phyloP scores from a whole-genome alignment of 64 coral and sea anemone genomes.

The Stichodactyla mertensii region DNA sequence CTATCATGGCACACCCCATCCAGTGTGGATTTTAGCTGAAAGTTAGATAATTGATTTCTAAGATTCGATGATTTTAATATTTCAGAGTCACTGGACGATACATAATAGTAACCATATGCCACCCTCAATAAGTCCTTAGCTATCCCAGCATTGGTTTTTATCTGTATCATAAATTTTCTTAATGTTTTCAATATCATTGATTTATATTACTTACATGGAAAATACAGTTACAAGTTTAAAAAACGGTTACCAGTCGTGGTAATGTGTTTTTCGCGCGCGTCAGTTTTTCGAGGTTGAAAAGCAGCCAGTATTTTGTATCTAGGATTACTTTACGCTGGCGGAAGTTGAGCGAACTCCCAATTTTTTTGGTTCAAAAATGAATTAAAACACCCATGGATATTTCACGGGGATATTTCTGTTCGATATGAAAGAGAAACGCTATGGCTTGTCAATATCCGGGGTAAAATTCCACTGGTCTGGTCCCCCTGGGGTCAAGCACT shows the following conservation, averaged over 20 bases:
- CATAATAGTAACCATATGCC: too few species aligned
- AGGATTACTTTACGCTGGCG: too few species aligned
- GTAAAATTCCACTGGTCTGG: not conserved
- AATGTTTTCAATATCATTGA: not conserved
- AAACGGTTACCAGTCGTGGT: too few species aligned
- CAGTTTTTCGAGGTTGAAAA: too few species aligned
- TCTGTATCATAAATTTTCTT: not conserved
- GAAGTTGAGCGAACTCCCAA: not conserved
- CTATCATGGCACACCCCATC: not conserved
- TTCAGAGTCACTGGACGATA: not conserved
- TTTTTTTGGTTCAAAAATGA: not conserved
- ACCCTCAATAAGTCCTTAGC: too few species aligned
- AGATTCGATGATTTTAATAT: not conserved
- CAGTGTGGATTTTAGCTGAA: not conserved
- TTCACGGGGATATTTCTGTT: too few species aligned
- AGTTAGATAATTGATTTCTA: not conserved
- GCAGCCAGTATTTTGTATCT: too few species aligned
- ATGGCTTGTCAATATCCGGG: not conserved
- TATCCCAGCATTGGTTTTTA: too few species aligned
- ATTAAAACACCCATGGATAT: too few species aligned
- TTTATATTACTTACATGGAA: not conserved
- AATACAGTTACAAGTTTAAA: not conserved
- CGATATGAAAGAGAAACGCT: not conserved
- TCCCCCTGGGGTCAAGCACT: not conserved
- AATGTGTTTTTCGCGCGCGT: too few species aligned